A percentile compares a stretch with the other conserved stretches of the same genome.
Conservation (phyloP, 2,113 vertebrate species). For the Gavia stellata region DNA sequence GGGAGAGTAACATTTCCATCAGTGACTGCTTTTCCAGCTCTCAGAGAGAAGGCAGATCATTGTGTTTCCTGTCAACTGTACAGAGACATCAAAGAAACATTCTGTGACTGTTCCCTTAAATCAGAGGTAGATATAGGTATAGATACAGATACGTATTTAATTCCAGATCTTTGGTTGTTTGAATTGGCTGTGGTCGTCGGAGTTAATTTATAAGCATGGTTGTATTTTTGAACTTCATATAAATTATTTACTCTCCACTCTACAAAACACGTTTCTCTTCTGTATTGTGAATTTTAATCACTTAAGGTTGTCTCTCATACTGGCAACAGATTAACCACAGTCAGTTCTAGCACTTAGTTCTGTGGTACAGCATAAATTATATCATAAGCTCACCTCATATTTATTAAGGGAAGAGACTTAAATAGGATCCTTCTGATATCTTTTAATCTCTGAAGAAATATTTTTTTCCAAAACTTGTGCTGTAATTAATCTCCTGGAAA, state of each 20-base stretch:
- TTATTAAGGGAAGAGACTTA: neutral
- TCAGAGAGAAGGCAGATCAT: neutral
- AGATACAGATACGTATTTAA: neutral
- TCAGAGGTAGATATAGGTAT: neutral
- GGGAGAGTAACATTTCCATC: neutral
- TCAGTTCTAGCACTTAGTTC: neutral
- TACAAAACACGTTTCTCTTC: neutral
- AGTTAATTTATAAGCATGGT: slow-evolving; percentile 45
- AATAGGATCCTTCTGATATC: neutral
- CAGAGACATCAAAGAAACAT: neutral
- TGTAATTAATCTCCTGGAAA: neutral
- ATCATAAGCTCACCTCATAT: neutral
- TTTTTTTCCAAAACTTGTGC: neutral
- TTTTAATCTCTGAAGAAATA: neutral
- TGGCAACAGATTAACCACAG: neutral
- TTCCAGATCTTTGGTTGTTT: neutral
- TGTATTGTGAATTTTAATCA: neutral
- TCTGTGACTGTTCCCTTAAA: neutral
- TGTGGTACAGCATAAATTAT: neutral
- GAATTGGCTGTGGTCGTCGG: neutral
- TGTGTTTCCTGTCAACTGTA: neutral
- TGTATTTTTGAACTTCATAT: slow-evolving; percentile 24
- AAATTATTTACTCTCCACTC: slow-evolving; percentile 29
- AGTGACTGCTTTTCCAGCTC: neutral
- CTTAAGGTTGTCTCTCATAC: neutral